Evolutionary conservation across 2,797 vertebrate genomes (phyloP), one percentile per base, ranked within the genome.

Genomic region (Rhinogobio ventralis): DNA sequence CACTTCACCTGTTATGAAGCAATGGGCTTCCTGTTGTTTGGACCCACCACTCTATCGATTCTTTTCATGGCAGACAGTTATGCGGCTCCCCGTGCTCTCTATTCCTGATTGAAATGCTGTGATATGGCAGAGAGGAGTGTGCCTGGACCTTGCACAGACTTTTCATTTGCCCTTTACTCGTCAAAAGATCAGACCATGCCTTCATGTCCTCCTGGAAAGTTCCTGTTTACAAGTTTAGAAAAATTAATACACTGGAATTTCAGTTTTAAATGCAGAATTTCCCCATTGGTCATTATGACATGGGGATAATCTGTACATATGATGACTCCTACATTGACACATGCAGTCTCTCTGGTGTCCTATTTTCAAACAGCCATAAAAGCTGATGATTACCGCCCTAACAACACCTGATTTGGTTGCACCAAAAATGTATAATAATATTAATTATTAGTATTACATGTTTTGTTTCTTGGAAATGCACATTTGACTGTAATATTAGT

Each of bases 91-190:
- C 74, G 45, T 81, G 36, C 85, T 78, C 79, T n/a, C n/a, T n/a
- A n/a, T n/a, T n/a, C n/a, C n/a, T n/a, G 86, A 90, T 86, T 87
- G 82, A 85, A 88, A 86, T 53, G 68, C 64, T 45, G 6, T 73
- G 55, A 83, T 83, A 57, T 85, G 53, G 42, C 85, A 57, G 42
- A 33, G 45, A 30, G 77, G 30, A 49, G 66, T 36, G 62, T n/a
- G 68, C 28, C 20, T 73, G 20, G 53, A 45, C 33, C 17, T 42
- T 57, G 46, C 84, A 75, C 57, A 66, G 67, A 45, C 30, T 84
- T 85, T 64, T 57, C 10, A 39, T 19, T 36, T 68, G 7, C 49
- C 55, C 17, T 19, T 57, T 76, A 45, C 53, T 8, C 11, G 2
- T 66, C 51, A 28, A 39, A 55, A 45, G 30, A 19, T 73, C 10